These are phyloP conservation scores for Mungos mungo DNA, from an alignment of 2,113 vertebrate species.

Conservation along the genomic window DNA sequence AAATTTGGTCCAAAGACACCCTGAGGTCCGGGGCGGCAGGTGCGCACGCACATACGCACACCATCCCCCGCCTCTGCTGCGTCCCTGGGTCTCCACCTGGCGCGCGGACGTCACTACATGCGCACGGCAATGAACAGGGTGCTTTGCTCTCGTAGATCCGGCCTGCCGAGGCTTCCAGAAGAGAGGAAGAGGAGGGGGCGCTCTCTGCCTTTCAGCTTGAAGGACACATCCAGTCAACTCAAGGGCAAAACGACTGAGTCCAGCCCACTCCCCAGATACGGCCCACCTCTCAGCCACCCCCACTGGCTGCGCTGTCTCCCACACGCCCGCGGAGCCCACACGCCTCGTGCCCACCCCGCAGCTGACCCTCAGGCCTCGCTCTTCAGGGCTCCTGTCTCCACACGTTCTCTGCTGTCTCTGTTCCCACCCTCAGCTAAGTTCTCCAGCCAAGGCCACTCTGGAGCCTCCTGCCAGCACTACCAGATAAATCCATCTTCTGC, in stretches of 20 bases:
- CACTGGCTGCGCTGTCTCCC: fast-evolving
- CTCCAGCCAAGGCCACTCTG: fast-evolving
- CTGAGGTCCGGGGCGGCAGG: background rate
- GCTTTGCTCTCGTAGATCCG: background rate
- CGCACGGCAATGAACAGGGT: background rate
- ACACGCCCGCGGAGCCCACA: fast-evolving
- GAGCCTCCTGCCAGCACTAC: fast-evolving
- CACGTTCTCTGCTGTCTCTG: background rate
- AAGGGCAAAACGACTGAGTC: background rate
- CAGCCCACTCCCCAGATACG: too few species aligned
- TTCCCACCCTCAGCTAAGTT: fast-evolving
- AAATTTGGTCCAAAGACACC: background rate
- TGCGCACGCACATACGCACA: fast-evolving
- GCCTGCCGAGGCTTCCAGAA: too few species aligned
- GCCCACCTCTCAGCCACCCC: background rate
- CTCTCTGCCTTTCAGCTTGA: too few species aligned
- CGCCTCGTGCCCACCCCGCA: fast-evolving
- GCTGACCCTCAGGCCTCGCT: fast-evolving
- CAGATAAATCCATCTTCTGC: fast-evolving
- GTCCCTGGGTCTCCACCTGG: too few species aligned
- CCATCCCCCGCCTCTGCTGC: too few species aligned
- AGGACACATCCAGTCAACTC: background rate
- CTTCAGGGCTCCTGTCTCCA: fast-evolving
- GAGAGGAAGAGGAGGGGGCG: too few species aligned
- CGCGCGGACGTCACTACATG: fast-evolving